Percentiles rank a stretch among this genome's conserved stretches.
Evolutionary conservation across 2,888 invertebrate genomes (phyloP).

Genomic region (Stenodema calcarata): DNA sequence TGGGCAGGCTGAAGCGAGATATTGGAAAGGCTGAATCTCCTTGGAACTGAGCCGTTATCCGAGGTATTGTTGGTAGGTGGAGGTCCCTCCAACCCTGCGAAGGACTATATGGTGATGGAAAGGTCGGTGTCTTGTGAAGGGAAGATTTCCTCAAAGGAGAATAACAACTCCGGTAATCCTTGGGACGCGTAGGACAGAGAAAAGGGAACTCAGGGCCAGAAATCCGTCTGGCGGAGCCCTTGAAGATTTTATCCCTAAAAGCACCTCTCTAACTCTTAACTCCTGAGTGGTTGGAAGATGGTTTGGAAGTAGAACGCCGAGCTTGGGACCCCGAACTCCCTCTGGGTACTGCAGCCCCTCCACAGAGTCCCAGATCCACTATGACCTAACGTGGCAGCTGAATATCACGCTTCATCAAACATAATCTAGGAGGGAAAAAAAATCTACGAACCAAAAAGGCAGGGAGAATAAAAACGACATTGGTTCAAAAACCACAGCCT

Average conservation of each 20-base stretch:
- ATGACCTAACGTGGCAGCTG: conserved; percentile 22
- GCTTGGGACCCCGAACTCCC: neutral
- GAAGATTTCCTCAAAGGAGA: conserved; percentile 13
- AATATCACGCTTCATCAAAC: conserved; percentile 36
- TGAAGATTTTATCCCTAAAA: conserved; percentile 36
- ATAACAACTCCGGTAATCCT: conserved; percentile 23
- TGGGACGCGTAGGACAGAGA: neutral
- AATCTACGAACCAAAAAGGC: neutral
- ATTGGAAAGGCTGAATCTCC: neutral
- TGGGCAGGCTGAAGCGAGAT: neutral
- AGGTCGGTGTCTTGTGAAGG: neutral
- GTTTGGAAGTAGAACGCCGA: neutral
- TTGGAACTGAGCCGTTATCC: neutral
- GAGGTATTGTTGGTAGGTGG: neutral
- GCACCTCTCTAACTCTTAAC: conserved; percentile 17
- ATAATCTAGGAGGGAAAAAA: conserved; percentile 18
- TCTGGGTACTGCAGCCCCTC: conserved; percentile 3
- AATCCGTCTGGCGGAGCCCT: conserved; percentile 20
- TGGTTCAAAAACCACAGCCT: conserved; percentile 14
- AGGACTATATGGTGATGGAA: neutral
- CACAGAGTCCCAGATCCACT: neutral
- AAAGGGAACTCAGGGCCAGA: neutral
- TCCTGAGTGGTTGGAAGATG: neutral
- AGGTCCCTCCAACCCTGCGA: neutral
- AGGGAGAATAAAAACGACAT: neutral